Percentiles rank a stretch among this genome's conserved stretches.
phyloP scores from a whole-genome alignment of 2,113 vertebrate species.

The Phoenicopterus ruber region DNA sequence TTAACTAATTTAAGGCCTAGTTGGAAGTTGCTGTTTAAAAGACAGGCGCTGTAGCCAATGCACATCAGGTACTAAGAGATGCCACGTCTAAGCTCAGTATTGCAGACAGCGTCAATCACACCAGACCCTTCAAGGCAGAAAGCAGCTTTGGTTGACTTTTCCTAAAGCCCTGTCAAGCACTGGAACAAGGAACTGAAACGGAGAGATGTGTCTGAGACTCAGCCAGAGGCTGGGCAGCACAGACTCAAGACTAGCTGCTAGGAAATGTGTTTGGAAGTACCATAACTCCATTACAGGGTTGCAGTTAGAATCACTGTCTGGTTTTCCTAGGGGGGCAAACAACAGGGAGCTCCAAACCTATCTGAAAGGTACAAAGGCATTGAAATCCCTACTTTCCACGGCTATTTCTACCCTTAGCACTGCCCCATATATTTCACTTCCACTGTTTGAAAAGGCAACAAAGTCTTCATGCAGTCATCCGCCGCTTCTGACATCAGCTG shows the following conservation, averaged over 20 bases:
- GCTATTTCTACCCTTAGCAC: neutral
- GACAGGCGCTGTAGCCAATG: neutral
- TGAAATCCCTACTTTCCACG: neutral
- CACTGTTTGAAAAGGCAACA: neutral
- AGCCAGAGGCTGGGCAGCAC: neutral
- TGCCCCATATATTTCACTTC: neutral
- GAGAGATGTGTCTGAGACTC: neutral
- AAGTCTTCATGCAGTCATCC: neutral
- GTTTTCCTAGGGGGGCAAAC: neutral
- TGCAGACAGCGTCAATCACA: neutral
- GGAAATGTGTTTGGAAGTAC: neutral
- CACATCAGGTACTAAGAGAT: neutral
- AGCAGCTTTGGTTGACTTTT: neutral
- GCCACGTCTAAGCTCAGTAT: neutral
- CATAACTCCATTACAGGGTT: neutral
- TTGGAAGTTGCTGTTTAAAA: neutral
- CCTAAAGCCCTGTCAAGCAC: neutral
- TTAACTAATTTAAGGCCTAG: slow-evolving; percentile 37
- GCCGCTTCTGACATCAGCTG: neutral
- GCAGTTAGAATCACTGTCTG: neutral
- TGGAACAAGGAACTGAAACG: neutral
- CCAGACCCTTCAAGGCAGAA: neutral
- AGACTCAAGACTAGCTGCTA: neutral
- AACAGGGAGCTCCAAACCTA: neutral
- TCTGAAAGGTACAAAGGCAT: neutral